These are phyloP conservation scores for Verasper variegatus DNA, from an alignment of 2,113 vertebrate genomes.

Conservation along the genomic window DNA sequence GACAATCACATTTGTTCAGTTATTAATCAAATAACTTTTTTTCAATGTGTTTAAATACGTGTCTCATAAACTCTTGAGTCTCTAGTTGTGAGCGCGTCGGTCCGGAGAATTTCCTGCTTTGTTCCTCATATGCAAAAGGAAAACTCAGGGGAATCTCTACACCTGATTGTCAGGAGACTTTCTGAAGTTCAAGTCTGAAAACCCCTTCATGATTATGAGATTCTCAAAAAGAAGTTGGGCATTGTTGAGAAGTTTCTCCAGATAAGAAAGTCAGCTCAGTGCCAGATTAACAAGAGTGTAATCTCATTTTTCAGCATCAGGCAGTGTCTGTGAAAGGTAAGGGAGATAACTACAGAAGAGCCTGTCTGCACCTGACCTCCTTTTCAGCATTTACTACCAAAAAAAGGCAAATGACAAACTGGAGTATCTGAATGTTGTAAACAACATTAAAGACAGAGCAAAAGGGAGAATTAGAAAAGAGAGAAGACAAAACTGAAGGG, in stretches of 20 bases:
- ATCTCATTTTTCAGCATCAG: conserved; percentile 36
- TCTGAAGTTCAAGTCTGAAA: too few species aligned
- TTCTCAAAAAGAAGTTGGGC: background rate
- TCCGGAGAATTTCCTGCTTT: too few species aligned
- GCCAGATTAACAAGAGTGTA: conserved; percentile 42
- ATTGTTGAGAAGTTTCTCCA: conserved; percentile 12
- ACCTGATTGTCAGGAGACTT: too few species aligned
- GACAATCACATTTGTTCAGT: too few species aligned
- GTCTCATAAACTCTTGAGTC: too few species aligned
- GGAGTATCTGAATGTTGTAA: background rate
- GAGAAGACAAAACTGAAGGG: conserved; percentile 24
- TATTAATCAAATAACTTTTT: too few species aligned
- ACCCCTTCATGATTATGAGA: too few species aligned
- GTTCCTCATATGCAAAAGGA: too few species aligned
- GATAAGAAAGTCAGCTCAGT: conserved; percentile 39
- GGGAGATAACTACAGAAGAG: conserved; percentile 1
- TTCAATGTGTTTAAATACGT: too few species aligned
- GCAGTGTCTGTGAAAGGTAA: background rate
- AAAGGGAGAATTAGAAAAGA: conserved; percentile 8
- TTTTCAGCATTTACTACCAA: conserved; percentile 25
- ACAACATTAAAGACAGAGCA: conserved; percentile 4
- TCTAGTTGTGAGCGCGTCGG: too few species aligned
- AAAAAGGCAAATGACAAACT: conserved; percentile 26
- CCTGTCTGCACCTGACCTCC: conserved; percentile 6
- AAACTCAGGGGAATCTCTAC: too few species aligned